phyloP scores from a whole-genome alignment of 2,888 invertebrate species.

The Chrysolina haemoptera region DNA sequence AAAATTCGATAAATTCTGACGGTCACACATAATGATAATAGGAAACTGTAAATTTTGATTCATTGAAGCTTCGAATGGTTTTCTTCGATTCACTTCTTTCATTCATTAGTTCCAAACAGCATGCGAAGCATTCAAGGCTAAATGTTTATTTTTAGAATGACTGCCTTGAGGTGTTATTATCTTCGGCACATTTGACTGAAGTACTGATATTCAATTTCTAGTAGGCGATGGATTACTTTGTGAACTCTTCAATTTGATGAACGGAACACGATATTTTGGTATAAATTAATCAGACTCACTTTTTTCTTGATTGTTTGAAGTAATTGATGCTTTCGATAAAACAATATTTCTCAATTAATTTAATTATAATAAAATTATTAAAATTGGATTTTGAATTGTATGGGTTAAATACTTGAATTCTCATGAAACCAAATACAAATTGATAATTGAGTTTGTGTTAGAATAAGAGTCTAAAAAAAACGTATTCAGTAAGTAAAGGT shows the following conservation, averaged over 20 bases:
- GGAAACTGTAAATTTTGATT: background rate
- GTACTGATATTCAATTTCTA: constrained; percentile 9
- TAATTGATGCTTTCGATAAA: background rate
- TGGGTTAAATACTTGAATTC: too few relatives aligned
- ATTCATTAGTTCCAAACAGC: constrained; percentile 11
- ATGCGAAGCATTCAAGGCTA: constrained; percentile 11
- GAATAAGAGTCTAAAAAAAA: too few relatives aligned
- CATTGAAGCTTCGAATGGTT: background rate
- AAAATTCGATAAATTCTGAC: background rate
- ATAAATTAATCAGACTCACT: background rate
- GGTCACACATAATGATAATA: background rate
- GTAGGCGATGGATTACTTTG: background rate
- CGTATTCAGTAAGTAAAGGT: too few relatives aligned
- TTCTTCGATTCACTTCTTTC: background rate
- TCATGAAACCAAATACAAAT: too few relatives aligned
- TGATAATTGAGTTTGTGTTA: too few relatives aligned
- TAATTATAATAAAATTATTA: too few relatives aligned
- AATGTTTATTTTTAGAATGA: constrained; percentile 10
- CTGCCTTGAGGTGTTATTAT: constrained; percentile 9
- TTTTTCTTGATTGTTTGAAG: background rate
- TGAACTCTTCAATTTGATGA: constrained; percentile 9
- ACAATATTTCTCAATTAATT: background rate
- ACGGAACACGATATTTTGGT: background rate
- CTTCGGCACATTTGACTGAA: constrained; percentile 10
- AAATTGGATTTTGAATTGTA: too few relatives aligned